phyloP scores from a whole-genome alignment of 2,113 vertebrate species.

The zebrafish (Danio rerio) region DNA sequence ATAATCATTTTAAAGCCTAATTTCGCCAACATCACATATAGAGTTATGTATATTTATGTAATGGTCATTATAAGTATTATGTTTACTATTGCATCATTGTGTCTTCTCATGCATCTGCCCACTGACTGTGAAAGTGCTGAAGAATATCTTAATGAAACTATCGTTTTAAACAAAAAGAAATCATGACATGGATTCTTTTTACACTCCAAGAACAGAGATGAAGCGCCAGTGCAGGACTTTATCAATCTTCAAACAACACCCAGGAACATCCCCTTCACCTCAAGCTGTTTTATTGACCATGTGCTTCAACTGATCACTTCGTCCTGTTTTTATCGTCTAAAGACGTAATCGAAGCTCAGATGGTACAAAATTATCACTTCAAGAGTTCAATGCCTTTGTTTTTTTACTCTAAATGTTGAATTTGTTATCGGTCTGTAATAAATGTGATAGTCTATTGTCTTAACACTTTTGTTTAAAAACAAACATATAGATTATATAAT shows the following conservation, averaged over 20 bases:
- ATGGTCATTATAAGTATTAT: no score
- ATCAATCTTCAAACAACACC: not conserved
- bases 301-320: not conserved
- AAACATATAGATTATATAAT: not conserved
- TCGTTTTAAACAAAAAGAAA: not conserved
- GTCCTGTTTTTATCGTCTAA: not conserved
- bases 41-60: no score
- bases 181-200: not conserved
- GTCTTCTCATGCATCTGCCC: not conserved
- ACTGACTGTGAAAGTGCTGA: not conserved
- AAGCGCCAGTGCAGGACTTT: not conserved
- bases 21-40: not conserved
- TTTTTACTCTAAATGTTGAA: not conserved
- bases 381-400: not conserved
- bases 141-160: not conserved
- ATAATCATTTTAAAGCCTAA: not conserved
- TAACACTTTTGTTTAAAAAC: not conserved
- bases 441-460: not conserved
- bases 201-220: not conserved
- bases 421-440: not conserved
- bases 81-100: not conserved
- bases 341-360: not conserved
- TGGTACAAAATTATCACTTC: not conserved
- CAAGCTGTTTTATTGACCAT: constrained; percentile 26
- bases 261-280: not conserved